Base-by-base conservation (phyloP, 2,113 vertebrate species). In the Symphodus melops region DNA sequence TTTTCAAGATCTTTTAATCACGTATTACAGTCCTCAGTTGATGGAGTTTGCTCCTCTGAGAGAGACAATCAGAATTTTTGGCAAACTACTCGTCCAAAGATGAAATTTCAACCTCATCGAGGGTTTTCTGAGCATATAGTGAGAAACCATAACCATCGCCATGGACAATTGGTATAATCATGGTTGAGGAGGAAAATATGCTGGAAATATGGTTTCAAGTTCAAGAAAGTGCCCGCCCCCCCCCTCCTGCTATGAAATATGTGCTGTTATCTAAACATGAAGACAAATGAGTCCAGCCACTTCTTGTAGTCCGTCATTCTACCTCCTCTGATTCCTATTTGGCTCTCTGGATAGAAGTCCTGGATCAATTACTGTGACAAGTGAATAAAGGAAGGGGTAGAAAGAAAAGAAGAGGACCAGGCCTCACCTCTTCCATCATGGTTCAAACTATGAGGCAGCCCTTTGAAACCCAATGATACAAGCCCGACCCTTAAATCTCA, bases 391-490 rank as follows among this genome's bases (percentile, higher is more conserved):
- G 41, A 46, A 37, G 37, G 48, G 46, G 46, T 21, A 70, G 56
- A 62, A 37, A 55, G 44, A 73, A 52, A 78, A 65, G 48, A 68
- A 36, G 58, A 61, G 59, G 55, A 72, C 33, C 19, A n/a, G 21
- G 55, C 70, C 76, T 88, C 86, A 86, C 82, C 83, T 88, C 81
- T 79, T 91, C 90, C 79, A 90, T 90, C 88, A 77, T n/a, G 41
- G 54, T 71, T 63, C 64, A 64, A 44, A 54, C 84, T 39, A 5
- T 60, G 60, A 68, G 82, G 83, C 86, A 82, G 64, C 74, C 77
- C 90, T 91, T 92, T 93, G 89, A 91, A 92, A 92, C 68, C 75
- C 56, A 72, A 69, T 64, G 88, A 91, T 79, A 84, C 73, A 68
- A 77, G 64, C 52, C 68, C 55, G 59, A 64, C 55, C 72, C 61